These are phyloP conservation scores for Dasypus novemcinctus DNA, from an alignment of 2,113 vertebrate genomes.

Conservation along the genomic window DNA sequence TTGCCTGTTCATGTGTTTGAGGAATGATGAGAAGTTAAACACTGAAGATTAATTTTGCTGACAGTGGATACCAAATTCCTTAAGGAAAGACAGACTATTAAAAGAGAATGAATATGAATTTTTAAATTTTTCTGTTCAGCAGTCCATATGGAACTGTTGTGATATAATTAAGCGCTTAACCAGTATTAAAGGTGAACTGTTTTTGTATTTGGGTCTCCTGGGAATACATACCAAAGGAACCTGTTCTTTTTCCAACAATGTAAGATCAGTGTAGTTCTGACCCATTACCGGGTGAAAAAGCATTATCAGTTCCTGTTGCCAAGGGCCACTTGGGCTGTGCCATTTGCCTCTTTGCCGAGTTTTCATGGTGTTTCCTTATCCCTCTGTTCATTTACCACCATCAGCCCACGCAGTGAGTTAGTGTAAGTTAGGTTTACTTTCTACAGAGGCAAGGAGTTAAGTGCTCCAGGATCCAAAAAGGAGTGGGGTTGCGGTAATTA, in stretches of 20 bases:
- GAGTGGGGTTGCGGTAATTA: not conserved
- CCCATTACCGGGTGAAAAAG: not conserved
- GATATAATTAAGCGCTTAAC: not conserved
- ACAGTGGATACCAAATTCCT: conserved; percentile 43
- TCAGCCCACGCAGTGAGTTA: not conserved
- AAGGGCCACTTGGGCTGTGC: not conserved
- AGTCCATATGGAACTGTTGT: not conserved
- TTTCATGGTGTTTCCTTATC: not conserved
- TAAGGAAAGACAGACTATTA: conserved; percentile 30
- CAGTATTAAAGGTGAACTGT: not conserved
- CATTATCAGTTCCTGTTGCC: not conserved
- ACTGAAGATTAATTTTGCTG: conserved; percentile 69
- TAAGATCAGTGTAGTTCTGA: not conserved
- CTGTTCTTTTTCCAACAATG: not conserved
- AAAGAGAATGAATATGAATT: conserved; percentile 40
- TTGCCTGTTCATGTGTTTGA: not conserved
- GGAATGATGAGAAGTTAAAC: conserved; percentile 42
- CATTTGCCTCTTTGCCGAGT: not conserved
- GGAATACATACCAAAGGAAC: not conserved
- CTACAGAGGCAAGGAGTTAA: not conserved
- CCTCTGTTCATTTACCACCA: not conserved
- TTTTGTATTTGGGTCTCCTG: not conserved
- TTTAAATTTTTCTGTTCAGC: not conserved
- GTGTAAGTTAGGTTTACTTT: not conserved
- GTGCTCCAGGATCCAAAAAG: not conserved